A percentile compares a stretch with the other conserved stretches of the same genome.
These are phyloP conservation scores for Rutpela maculata DNA, from an alignment of 2,888 invertebrate genomes.

Conservation along the genomic window DNA sequence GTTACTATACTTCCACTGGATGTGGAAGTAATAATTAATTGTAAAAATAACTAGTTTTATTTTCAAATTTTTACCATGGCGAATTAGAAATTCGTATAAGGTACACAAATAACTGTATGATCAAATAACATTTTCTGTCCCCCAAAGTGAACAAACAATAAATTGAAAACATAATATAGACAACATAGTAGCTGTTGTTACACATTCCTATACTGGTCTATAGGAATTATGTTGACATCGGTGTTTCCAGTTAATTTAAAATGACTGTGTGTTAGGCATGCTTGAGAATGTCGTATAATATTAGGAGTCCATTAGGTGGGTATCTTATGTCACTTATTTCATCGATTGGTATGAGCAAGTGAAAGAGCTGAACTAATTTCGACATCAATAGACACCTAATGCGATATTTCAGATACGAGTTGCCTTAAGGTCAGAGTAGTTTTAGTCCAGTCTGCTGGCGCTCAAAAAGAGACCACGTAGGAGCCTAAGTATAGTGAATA, in stretches of 20 bases:
- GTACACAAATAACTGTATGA: too few relatives aligned
- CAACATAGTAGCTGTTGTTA: not conserved
- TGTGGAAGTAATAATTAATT: too few relatives aligned
- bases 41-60: too few relatives aligned
- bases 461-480: too few relatives aligned
- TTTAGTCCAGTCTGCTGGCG: too few relatives aligned
- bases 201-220: not conserved
- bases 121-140: too few relatives aligned
- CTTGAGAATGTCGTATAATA: constrained; percentile 8
- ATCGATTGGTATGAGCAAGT: constrained; percentile 26
- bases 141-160: too few relatives aligned
- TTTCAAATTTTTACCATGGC: too few relatives aligned
- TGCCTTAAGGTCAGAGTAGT: constrained; percentile 21
- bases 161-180: too few relatives aligned
- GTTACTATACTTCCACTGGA: too few relatives aligned
- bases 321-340: constrained; percentile 17
- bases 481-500: too few relatives aligned
- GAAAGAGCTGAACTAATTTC: constrained; percentile 33
- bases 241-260: constrained; percentile 3
- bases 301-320: constrained; percentile 18
- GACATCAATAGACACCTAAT: constrained; percentile 23
- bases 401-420: constrained; percentile 30
- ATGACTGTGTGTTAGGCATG: not conserved
- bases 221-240: not conserved
- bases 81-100: too few relatives aligned